Conservation (phyloP, 2,797 vertebrate genomes). For the Oreochromis grahami region DNA sequence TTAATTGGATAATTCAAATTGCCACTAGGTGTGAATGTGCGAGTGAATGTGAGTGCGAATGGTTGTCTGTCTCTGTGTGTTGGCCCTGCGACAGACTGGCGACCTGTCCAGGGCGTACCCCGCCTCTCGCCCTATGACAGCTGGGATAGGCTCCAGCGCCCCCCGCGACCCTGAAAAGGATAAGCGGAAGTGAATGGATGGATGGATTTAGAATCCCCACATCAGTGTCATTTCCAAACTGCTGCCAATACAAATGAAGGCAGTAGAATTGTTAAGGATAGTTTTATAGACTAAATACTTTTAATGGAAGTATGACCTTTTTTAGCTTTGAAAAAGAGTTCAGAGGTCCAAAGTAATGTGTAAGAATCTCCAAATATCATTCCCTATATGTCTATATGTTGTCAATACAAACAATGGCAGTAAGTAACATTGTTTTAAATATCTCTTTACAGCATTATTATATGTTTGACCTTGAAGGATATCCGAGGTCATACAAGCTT, state of each 20-base stretch:
- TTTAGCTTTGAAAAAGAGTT: not conserved
- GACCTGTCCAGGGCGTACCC: too few relatives aligned
- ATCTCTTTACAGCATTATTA: not conserved
- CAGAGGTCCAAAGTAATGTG: not conserved
- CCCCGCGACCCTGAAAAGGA: too few relatives aligned
- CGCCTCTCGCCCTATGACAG: too few relatives aligned
- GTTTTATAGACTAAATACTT: not conserved
- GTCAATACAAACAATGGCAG: not conserved
- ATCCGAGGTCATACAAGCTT: not conserved
- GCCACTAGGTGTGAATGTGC: too few relatives aligned
- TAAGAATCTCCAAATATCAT: not conserved
- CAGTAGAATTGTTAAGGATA: not conserved
- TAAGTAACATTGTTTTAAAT: not conserved
- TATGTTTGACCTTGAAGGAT: not conserved
- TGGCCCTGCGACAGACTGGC: too few relatives aligned
- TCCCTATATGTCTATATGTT: not conserved
- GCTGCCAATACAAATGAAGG: not conserved
- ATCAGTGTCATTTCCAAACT: not conserved
- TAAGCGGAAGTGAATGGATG: too few relatives aligned
- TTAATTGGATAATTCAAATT: too few relatives aligned
- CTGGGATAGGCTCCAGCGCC: too few relatives aligned
- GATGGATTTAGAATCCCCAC: not conserved
- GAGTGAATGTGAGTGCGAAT: too few relatives aligned
- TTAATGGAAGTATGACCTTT: not conserved
- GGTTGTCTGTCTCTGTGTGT: too few relatives aligned